Conservation (phyloP, 2,888 invertebrate genomes). For the Nebria brevicollis region DNA sequence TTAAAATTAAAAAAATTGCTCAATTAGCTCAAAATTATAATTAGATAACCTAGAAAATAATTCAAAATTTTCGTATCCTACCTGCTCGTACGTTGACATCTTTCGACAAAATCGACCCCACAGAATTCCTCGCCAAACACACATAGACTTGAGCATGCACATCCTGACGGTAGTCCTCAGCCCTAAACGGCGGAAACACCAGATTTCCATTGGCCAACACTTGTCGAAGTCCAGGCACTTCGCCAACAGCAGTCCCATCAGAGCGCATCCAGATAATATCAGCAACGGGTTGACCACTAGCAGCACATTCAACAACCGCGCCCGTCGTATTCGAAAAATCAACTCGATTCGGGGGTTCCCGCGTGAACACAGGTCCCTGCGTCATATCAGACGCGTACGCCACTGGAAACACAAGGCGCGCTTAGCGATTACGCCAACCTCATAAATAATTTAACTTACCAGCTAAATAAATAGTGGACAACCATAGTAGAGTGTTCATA, state of each 20-base stretch:
- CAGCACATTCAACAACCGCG: slow-evolving; percentile 91
- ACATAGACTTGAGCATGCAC: slow-evolving; percentile 95
- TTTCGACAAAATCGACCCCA: slow-evolving; percentile 89
- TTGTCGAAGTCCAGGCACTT: slow-evolving; percentile 88
- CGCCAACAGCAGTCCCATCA: slow-evolving; percentile 91
- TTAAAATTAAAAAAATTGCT: background rate
- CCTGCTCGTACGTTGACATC: slow-evolving; percentile 96
- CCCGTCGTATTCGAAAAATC: slow-evolving; percentile 96
- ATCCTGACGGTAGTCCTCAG: slow-evolving; percentile 92
- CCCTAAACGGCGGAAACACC: slow-evolving; percentile 93
- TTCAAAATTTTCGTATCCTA: slow-evolving; percentile 64
- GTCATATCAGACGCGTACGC: slow-evolving; percentile 16
- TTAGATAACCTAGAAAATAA: background rate
- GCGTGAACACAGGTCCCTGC: slow-evolving; percentile 87
- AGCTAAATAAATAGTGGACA: background rate
- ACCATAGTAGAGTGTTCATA: slow-evolving; percentile 34
- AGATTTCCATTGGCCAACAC: slow-evolving; percentile 91
- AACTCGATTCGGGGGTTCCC: slow-evolving; percentile 90
- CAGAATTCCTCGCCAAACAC: slow-evolving; percentile 88
- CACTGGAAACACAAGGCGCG: slow-evolving; percentile 20
- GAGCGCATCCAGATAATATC: slow-evolving; percentile 93
- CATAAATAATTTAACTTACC: slow-evolving; percentile 25
- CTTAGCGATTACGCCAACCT: background rate
- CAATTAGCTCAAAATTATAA: background rate
- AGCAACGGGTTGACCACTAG: slow-evolving; percentile 88